Evolutionary conservation across 2,888 invertebrate species (phyloP).

Genomic region (Caenorhabditis sp.): DNA sequence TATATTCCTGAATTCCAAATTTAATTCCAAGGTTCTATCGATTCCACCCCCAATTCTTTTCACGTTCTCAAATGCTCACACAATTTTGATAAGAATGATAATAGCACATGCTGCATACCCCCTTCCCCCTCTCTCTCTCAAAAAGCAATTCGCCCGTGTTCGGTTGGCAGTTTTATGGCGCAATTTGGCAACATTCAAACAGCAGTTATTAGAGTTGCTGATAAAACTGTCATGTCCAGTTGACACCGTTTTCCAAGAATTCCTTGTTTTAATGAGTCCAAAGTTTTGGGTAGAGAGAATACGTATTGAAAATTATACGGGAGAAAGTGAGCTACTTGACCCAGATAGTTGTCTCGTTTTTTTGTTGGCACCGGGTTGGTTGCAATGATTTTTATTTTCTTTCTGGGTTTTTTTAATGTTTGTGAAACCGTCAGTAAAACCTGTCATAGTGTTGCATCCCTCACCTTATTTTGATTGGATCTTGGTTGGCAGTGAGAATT

Average conservation of each 20-base stretch:
- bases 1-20: background rate
- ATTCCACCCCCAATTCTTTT: constrained; percentile 1
- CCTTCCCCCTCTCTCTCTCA: background rate
- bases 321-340: background rate
- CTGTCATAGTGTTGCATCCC: no score
- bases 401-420: no score
- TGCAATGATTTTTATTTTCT: background rate
- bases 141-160: constrained; percentile 20
- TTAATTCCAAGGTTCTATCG: background rate
- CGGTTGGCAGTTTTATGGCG: constrained; percentile 36
- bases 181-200: constrained; percentile 33
- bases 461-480: no score
- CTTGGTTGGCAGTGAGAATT: no score
- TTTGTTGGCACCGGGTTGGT: background rate
- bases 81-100: constrained; percentile 19
- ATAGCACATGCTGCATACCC: background rate
- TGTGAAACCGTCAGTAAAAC: no score
- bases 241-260: constrained; percentile 30
- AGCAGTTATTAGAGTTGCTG: constrained; percentile 23
- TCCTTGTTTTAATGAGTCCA: constrained; percentile 2
- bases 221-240: constrained; percentile 30
- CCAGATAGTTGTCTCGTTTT: background rate
- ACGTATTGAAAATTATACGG: background rate
- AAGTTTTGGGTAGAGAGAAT: background rate
- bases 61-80: background rate